Percentiles rank a stretch among this genome's conserved stretches.
These are phyloP conservation scores for Ranitomeya variabilis DNA, from an alignment of 2,113 vertebrate species.

Conservation along the genomic window DNA sequence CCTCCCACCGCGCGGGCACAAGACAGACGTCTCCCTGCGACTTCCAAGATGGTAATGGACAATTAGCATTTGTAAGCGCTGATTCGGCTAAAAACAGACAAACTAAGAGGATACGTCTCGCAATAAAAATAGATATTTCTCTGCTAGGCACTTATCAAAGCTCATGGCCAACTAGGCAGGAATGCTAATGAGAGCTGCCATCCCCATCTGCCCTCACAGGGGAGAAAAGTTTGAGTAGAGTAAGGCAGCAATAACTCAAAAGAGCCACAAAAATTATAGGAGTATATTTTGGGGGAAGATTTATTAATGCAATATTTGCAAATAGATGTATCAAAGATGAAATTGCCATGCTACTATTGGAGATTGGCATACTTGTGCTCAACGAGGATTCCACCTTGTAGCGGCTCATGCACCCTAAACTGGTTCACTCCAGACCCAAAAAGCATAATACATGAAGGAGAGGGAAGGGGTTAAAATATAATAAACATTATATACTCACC, in stretches of 20 bases:
- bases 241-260: not conserved
- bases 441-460: too few relatives aligned
- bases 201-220: not conserved
- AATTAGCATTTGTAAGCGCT: constrained; percentile 56
- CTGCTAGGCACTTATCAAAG: constrained; percentile 41
- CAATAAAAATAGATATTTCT: constrained; percentile 56
- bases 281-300: not conserved
- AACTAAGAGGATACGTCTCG: constrained; percentile 39
- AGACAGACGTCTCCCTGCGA: constrained; percentile 18
- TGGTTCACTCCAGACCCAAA: too few relatives aligned
- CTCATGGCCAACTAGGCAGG: constrained; percentile 36
- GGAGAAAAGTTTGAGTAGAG: not conserved
- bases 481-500: too few relatives aligned
- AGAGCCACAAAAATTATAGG: not conserved
- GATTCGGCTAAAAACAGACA: constrained; percentile 54
- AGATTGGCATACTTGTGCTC: not conserved
- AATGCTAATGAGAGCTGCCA: constrained; percentile 44
- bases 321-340: not conserved
- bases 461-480: too few relatives aligned
- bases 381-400: too few relatives aligned
- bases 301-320: not conserved
- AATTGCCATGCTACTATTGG: not conserved
- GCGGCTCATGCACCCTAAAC: too few relatives aligned
- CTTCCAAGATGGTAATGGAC: constrained; percentile 46
- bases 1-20: constrained; percentile 25